These are phyloP conservation scores for Trichonephila clavipes DNA, from an alignment of 1,140 invertebrate species.

Conservation along the genomic window DNA sequence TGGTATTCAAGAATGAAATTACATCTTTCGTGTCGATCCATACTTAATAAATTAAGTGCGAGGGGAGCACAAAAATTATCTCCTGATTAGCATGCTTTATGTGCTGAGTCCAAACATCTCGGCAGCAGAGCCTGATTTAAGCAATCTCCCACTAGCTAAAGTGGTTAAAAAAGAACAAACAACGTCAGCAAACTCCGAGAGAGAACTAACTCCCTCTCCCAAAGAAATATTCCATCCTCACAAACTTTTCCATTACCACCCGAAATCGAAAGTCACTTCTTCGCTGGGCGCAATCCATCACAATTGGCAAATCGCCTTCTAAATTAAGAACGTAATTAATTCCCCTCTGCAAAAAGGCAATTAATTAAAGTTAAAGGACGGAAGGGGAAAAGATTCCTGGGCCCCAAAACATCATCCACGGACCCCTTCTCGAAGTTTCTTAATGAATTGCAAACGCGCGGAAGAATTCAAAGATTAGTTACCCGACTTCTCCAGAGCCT, in stretches of 20 bases:
- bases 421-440: neutral
- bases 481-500: neutral
- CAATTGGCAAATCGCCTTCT: slow-evolving; percentile 31
- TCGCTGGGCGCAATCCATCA: slow-evolving; percentile 15
- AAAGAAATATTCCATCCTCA: neutral
- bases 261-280: slow-evolving; percentile 28
- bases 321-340: slow-evolving; percentile 50
- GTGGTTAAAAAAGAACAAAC: neutral
- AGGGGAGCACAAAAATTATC: no score
- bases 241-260: slow-evolving; percentile 10
- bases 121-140: no score
- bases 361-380: slow-evolving; percentile 44
- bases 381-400: neutral
- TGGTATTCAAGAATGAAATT: no score
- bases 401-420: neutral
- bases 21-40: no score
- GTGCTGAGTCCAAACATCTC: no score
- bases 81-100: no score
- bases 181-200: neutral
- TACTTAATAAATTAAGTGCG: no score
- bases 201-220: neutral
- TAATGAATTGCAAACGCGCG: slow-evolving; percentile 23
- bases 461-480: slow-evolving; percentile 31
- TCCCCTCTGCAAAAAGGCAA: slow-evolving; percentile 36
- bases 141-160: no score